Conservation (phyloP, 2,113 vertebrate species). For the Felis chaus region DNA sequence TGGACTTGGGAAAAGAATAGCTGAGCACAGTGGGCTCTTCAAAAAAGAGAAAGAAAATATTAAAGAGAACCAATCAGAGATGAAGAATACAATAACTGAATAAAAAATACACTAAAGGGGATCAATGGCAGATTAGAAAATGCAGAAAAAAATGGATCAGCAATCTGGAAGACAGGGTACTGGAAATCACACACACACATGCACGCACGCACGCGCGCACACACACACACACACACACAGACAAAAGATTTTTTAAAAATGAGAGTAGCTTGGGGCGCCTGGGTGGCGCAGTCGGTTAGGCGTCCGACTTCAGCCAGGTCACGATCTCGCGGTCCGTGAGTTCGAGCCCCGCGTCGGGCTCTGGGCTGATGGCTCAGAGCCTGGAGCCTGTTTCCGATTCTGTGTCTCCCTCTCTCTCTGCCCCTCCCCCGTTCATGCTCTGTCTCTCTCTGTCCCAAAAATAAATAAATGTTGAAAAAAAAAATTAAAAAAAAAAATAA, state of each 20-base stretch:
- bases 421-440: too few species aligned
- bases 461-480: too few species aligned
- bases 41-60: not conserved
- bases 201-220: fast-evolving
- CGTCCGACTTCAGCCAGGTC: too few species aligned
- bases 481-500: too few species aligned
- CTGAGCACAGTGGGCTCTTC: not conserved
- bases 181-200: not conserved
- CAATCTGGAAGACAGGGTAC: not conserved
- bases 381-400: too few species aligned
- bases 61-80: not conserved
- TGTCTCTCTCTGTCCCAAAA: too few species aligned
- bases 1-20: not conserved
- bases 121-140: not conserved
- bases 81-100: not conserved
- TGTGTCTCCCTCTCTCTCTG: too few species aligned
- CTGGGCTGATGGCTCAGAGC: too few species aligned
- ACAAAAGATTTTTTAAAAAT: not conserved
- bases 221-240: not conserved
- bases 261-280: not conserved
- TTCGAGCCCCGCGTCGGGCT: too few species aligned
- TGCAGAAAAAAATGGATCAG: not conserved
- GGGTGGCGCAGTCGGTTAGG: too few species aligned
- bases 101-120: not conserved
- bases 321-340: too few species aligned